These are phyloP conservation scores for Protaetia brevitarsis DNA, from an alignment of 1,140 invertebrate species.

Conservation along the genomic window DNA sequence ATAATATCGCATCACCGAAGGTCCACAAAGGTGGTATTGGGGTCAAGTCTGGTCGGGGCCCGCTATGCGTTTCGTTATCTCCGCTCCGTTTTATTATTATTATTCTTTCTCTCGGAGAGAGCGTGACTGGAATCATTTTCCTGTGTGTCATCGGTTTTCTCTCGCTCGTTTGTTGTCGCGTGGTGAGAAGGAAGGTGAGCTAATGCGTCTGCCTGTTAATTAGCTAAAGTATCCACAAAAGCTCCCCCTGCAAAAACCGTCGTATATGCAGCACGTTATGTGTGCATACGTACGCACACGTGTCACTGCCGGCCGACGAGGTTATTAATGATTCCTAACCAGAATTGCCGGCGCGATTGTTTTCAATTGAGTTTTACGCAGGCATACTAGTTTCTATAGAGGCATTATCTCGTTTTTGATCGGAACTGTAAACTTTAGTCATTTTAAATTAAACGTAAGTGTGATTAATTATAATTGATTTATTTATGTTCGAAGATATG, in stretches of 20 bases:
- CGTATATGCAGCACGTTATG: not conserved
- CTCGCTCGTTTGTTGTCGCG: slow-evolving; percentile 11
- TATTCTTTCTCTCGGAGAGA: slow-evolving; percentile 1
- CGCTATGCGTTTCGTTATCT: slow-evolving; percentile 13
- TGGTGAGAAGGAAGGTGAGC: slow-evolving; percentile 11
- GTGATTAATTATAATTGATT: too few species aligned
- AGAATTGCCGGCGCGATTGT: not conserved
- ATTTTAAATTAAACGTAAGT: too few species aligned
- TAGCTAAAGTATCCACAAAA: slow-evolving; percentile 18
- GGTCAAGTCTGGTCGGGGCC: not conserved
- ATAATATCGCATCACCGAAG: slow-evolving; percentile 11
- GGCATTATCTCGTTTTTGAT: too few species aligned
- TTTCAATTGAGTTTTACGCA: not conserved
- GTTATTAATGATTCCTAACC: slow-evolving; percentile 4
- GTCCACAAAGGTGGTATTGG: not conserved
- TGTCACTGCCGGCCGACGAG: not conserved
- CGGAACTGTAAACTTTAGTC: too few species aligned
- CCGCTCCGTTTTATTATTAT: slow-evolving; percentile 9
- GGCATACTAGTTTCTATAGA: not conserved
- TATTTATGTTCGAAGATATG: too few species aligned
- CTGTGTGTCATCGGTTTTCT: slow-evolving; percentile 15
- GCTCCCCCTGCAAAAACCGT: slow-evolving; percentile 9
- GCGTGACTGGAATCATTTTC: slow-evolving; percentile 16
- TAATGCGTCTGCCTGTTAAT: slow-evolving; percentile 17
- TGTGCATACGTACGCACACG: too few species aligned